Conservation (phyloP, 2,797 vertebrate genomes). For the Rhinogobio ventralis region DNA sequence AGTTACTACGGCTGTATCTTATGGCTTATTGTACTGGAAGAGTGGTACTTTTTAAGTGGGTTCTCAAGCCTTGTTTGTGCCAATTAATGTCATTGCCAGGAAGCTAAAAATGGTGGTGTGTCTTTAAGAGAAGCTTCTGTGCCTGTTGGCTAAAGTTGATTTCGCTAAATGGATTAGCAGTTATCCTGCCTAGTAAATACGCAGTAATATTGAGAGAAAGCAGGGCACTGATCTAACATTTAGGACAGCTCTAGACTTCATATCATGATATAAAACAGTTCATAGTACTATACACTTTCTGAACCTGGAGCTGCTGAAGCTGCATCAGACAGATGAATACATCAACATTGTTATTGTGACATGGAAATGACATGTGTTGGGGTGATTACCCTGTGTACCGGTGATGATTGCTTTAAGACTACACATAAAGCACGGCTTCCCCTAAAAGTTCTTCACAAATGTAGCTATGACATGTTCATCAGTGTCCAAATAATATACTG, state of each 20-base stretch:
- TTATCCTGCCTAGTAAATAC: slow-evolving; percentile 67
- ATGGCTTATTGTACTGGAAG: neutral
- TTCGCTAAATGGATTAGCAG: slow-evolving; percentile 77
- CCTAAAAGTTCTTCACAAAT: neutral
- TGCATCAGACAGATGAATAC: neutral
- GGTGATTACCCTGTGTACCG: too few relatives aligned
- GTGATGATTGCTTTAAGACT: neutral
- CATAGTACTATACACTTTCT: neutral
- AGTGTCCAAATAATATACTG: neutral
- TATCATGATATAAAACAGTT: neutral
- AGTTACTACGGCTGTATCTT: neutral
- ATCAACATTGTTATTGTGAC: neutral
- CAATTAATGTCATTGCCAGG: slow-evolving; percentile 7
- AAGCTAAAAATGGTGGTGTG: slow-evolving; percentile 20
- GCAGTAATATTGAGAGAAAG: slow-evolving; percentile 53
- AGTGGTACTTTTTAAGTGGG: neutral
- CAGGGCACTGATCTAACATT: neutral
- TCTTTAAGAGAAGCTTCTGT: slow-evolving; percentile 58
- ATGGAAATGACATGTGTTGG: too few relatives aligned
- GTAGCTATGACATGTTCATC: neutral
- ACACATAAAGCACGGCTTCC: neutral
- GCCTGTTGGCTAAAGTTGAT: slow-evolving; percentile 70
- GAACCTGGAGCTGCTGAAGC: neutral
- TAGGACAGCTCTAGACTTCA: neutral
- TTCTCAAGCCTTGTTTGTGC: neutral